Conservation (phyloP, 2,113 vertebrate species). For the Atlantisia rogersi region DNA sequence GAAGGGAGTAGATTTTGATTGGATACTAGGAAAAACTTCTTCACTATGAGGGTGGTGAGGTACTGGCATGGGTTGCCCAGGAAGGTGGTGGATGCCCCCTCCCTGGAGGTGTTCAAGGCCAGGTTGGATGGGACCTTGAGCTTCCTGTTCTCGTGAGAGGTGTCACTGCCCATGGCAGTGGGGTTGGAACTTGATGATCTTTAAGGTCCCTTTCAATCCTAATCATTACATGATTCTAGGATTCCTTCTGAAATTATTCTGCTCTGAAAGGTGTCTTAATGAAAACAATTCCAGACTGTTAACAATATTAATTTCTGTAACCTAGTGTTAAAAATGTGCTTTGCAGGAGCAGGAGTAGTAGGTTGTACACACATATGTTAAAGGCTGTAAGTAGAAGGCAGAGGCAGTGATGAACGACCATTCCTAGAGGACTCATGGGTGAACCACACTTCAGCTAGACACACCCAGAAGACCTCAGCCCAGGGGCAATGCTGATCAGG, state of each 20-base stretch:
- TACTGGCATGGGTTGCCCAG: too few species aligned
- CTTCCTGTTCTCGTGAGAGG: too few species aligned
- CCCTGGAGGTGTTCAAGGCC: too few species aligned
- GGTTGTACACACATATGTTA: neutral
- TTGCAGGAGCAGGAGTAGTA: rapidly evolving
- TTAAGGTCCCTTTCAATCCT: too few species aligned
- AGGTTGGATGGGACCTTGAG: too few species aligned
- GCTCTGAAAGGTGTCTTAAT: neutral
- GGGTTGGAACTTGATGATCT: too few species aligned
- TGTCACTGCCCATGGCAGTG: too few species aligned
- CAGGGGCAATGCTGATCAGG: neutral
- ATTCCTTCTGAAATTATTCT: neutral
- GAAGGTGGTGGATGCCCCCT: too few species aligned
- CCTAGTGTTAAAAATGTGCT: neutral
- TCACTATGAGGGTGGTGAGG: too few species aligned
- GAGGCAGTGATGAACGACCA: neutral
- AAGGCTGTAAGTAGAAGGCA: neutral
- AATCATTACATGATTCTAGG: too few species aligned
- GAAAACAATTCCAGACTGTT: neutral
- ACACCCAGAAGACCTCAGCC: neutral
- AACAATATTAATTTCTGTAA: neutral
- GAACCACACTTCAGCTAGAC: rapidly evolving
- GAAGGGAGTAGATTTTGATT: too few species aligned
- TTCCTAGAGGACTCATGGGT: rapidly evolving
- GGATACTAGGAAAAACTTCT: too few species aligned